phyloP scores from a whole-genome alignment of 2,113 vertebrate genomes.

The Garra rufa region DNA sequence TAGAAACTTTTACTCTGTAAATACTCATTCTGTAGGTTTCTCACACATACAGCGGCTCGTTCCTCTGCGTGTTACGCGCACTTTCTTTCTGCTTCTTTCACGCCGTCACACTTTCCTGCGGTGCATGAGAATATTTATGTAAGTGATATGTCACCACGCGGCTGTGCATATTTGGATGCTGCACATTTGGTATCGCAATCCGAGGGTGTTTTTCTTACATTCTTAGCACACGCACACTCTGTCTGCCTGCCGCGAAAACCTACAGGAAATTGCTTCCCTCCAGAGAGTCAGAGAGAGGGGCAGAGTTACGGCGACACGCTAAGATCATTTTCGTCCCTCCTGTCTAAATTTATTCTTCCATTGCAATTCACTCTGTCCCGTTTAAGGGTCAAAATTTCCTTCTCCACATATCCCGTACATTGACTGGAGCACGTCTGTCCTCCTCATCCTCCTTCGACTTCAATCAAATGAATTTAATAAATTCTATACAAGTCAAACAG shows the following conservation, averaged over 20 bases:
- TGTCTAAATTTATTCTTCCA: slow-evolving; percentile 39
- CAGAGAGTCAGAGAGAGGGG: slow-evolving; percentile 8
- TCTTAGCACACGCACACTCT: neutral
- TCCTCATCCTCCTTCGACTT: slow-evolving; percentile 52
- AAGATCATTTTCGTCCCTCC: slow-evolving; percentile 19
- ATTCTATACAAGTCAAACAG: slow-evolving; percentile 74
- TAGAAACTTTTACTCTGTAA: neutral
- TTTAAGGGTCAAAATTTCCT: slow-evolving; percentile 39
- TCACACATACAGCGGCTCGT: neutral
- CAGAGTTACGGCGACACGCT: neutral
- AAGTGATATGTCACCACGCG: slow-evolving; percentile 17
- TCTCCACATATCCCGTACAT: slow-evolving; percentile 51
- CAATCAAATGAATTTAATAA: slow-evolving; percentile 74
- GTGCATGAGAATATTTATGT: slow-evolving; percentile 31
- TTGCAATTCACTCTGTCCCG: slow-evolving; percentile 37
- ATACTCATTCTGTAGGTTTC: neutral
- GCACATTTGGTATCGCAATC: slow-evolving; percentile 22
- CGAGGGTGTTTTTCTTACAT: slow-evolving; percentile 17
- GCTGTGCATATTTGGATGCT: slow-evolving; percentile 32
- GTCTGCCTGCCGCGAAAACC: neutral
- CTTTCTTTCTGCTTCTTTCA: slow-evolving; percentile 21
- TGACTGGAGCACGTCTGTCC: slow-evolving; percentile 45
- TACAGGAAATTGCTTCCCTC: slow-evolving; percentile 23
- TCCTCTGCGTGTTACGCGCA: neutral
- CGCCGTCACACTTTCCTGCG: neutral